Conservation (phyloP, 2,113 vertebrate species). For the Nothocercus julius region DNA sequence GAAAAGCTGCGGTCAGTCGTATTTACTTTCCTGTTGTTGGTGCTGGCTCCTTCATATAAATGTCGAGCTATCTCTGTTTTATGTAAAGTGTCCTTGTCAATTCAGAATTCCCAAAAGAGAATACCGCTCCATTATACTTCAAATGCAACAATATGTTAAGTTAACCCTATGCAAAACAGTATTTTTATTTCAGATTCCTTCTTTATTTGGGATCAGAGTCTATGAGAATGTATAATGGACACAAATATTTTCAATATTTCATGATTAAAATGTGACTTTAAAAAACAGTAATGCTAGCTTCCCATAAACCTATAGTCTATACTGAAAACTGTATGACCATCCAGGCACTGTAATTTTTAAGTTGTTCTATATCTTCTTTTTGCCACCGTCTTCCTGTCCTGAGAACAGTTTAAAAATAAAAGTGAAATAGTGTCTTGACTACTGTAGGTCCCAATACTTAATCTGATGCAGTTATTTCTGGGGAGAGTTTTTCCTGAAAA, state of each 20-base stretch:
- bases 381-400: not conserved
- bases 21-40: not conserved
- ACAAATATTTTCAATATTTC: constrained; percentile 1
- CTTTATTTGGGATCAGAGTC: not conserved
- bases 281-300: not conserved
- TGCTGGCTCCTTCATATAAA: not conserved
- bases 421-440: not conserved
- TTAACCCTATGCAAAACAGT: not conserved
- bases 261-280: not conserved
- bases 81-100: not conserved
- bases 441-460: not conserved
- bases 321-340: not conserved
- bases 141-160: not conserved
- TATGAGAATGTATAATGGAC: not conserved
- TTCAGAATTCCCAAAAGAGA: not conserved
- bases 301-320: not conserved
- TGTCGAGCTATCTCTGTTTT: constrained; percentile 2
- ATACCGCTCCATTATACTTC: not conserved
- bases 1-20: not conserved
- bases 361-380: not conserved
- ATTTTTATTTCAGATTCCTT: not conserved
- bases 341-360: not conserved
- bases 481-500: not conserved
- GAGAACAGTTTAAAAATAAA: not conserved
- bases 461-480: not conserved